Conservation (phyloP, 2,797 vertebrate species). For the Decapterus maruadsi region DNA sequence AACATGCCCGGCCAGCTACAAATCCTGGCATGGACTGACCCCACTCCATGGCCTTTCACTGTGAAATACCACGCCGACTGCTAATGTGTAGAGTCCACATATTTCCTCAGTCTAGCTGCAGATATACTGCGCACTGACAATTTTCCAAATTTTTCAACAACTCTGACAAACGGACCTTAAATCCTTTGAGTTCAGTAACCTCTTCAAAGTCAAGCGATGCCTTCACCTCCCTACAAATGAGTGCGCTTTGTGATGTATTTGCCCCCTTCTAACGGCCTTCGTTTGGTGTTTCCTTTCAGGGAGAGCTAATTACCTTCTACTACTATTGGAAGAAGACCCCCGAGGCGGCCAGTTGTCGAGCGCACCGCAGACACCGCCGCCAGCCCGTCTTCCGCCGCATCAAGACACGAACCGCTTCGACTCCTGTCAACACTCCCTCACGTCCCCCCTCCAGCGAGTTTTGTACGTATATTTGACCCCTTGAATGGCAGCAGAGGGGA, state of each 20-base stretch:
- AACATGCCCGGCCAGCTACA: constrained; percentile 79
- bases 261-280: neutral
- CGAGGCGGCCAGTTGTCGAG: constrained; percentile 96
- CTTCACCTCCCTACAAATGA: neutral
- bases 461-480: constrained; percentile 86
- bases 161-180: neutral
- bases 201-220: neutral
- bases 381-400: constrained; percentile 99
- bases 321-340: constrained; percentile 99
- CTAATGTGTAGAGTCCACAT: constrained; percentile 35
- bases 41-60: constrained; percentile 38
- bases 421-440: constrained; percentile 97
- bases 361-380: constrained; percentile 96
- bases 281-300: constrained; percentile 82
- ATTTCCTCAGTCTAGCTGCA: constrained; percentile 34
- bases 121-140: neutral
- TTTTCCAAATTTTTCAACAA: neutral
- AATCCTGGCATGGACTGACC: constrained; percentile 85
- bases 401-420: constrained; percentile 97
- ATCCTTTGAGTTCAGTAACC: constrained; percentile 1
- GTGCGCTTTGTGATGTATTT: neutral
- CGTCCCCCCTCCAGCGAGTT: constrained; percentile 98
- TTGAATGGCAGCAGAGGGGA: neutral
- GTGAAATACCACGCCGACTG: constrained; percentile 21
- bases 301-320: constrained; percentile 98